These are phyloP conservation scores for Heliocidaris erythrogramma DNA, from an alignment of 35 echinoderm and acorn worm genomes.

Conservation along the genomic window DNA sequence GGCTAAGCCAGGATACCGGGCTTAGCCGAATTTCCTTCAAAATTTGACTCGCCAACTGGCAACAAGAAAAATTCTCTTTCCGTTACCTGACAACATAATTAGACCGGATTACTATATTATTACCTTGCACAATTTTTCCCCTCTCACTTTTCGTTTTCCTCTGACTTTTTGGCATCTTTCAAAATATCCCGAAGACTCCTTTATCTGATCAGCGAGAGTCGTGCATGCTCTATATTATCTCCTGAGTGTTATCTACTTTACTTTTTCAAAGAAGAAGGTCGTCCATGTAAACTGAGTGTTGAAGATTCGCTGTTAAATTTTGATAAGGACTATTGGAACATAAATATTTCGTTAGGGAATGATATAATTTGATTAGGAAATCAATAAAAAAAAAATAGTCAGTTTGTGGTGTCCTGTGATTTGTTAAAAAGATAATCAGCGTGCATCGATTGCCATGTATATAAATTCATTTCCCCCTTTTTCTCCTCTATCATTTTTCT, in stretches of 20 bases:
- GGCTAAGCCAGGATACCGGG: slow-evolving; percentile 18
- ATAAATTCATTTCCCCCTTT: neutral
- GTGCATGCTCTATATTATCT: neutral
- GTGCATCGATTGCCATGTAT: neutral
- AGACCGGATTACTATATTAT: slow-evolving; percentile 32
- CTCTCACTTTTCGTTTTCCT: neutral
- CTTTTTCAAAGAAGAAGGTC: neutral
- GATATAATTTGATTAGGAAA: no score
- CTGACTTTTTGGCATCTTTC: neutral
- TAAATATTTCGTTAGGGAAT: no score
- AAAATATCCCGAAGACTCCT: neutral
- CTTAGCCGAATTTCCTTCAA: slow-evolving; percentile 34
- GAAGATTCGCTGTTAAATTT: neutral
- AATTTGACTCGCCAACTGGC: neutral
- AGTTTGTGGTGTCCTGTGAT: no score
- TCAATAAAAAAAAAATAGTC: no score
- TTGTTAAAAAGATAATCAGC: no score
- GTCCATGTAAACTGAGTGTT: neutral
- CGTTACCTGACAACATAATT: neutral
- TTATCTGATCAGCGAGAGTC: neutral
- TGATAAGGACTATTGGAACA: neutral
- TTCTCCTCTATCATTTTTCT: neutral
- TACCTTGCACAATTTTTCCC: slow-evolving; percentile 2
- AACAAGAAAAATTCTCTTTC: slow-evolving; percentile 19
- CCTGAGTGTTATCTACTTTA: neutral